Percentiles rank a stretch among this genome's conserved stretches.
These are phyloP conservation scores for Parascotia fuliginaria DNA, from an alignment of 2,888 invertebrate genomes.

Conservation along the genomic window DNA sequence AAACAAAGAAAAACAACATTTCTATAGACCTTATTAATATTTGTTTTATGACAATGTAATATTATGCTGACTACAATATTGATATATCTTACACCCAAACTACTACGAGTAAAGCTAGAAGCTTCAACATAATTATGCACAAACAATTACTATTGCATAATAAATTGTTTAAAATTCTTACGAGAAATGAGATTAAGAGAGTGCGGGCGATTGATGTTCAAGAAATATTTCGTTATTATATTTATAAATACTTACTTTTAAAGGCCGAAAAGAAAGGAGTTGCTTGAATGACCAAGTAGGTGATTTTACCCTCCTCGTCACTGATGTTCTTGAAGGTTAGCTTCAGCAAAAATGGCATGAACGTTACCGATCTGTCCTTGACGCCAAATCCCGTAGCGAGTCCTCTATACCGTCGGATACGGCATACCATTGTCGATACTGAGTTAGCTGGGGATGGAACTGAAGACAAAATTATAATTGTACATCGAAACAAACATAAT, in stretches of 20 bases:
- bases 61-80: no score
- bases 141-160: no score
- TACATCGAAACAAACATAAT: not conserved
- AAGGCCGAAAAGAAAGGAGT: constrained; percentile 91
- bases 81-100: no score
- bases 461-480: constrained; percentile 24
- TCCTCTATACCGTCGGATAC: constrained; percentile 88
- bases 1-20: constrained; percentile 34
- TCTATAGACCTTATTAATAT: no score
- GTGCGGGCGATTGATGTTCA: no score
- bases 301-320: constrained; percentile 80
- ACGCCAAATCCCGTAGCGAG: constrained; percentile 87
- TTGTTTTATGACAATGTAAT: no score
- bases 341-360: constrained; percentile 90
- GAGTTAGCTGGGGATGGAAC: constrained; percentile 38
- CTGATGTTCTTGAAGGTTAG: constrained; percentile 88
- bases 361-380: constrained; percentile 85
- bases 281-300: constrained; percentile 90
- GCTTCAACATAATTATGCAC: no score
- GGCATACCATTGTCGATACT: constrained; percentile 66
- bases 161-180: no score
- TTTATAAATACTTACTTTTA: constrained; percentile 86
- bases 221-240: no score
- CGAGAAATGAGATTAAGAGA: no score
- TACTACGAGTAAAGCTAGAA: no score